phyloP scores from a whole-genome alignment of 2,888 invertebrate genomes.

The Apodemia mormo region DNA sequence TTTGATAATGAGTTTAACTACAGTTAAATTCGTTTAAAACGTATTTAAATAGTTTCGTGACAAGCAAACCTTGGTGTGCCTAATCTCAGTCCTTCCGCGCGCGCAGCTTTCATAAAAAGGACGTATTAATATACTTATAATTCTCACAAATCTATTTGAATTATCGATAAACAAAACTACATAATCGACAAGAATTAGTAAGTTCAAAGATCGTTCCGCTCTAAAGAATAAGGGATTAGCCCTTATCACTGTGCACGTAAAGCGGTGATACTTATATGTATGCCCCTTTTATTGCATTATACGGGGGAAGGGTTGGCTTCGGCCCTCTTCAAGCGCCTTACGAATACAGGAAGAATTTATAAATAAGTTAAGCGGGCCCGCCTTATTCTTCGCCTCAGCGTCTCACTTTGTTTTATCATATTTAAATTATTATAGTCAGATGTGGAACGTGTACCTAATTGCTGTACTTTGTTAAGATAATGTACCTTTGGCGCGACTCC shows the following conservation, averaged over 20 bases:
- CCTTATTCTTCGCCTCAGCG: conserved; percentile 72
- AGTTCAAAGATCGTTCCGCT: conserved; percentile 60
- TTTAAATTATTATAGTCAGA: conserved; percentile 82
- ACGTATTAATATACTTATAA: not conserved
- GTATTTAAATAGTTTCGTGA: too few relatives aligned
- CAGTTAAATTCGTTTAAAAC: too few relatives aligned
- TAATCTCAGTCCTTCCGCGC: too few relatives aligned
- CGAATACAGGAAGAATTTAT: conserved; percentile 72
- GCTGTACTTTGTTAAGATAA: conserved; percentile 82
- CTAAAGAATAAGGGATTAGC: conserved; percentile 69
- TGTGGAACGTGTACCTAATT: conserved; percentile 82
- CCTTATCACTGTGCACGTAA: conserved; percentile 71
- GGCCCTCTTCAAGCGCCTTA: conserved; percentile 50
- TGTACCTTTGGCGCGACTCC: conserved; percentile 80
- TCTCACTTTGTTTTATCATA: conserved; percentile 81
- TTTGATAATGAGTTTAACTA: too few relatives aligned
- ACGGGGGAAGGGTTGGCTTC: conserved; percentile 69
- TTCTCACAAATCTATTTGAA: not conserved
- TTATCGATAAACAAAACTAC: conserved; percentile 5
- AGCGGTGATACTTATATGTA: conserved; percentile 79
- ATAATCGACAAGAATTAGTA: conserved; percentile 18
- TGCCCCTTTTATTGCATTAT: conserved; percentile 80
- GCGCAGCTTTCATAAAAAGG: too few relatives aligned
- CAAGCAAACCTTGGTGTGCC: too few relatives aligned
- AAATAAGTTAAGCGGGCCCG: conserved; percentile 77